Base-by-base conservation (phyloP, 2,797 vertebrate genomes). In the Fratercula arctica region DNA sequence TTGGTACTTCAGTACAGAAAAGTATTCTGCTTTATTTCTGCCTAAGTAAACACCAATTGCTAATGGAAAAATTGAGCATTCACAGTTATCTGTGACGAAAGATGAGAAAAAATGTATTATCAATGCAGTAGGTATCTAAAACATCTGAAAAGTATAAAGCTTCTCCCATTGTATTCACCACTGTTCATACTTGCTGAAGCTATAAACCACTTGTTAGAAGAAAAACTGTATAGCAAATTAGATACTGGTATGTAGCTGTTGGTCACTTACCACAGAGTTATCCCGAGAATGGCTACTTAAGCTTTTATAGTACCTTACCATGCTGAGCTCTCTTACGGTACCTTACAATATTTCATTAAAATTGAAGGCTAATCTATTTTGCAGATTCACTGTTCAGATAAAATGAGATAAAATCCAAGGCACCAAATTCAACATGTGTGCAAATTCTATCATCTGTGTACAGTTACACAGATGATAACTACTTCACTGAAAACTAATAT, bases 321-420 rank as follows among this genome's bases (percentile, higher is more conserved):
- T 19, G 35, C 31, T 5, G 1, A 89, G 33, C 8, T 19, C 86
- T 95, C 81, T 93, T 82, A 96, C 76, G 43, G 39, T 90, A 67
- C 56, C 94, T 96, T 89, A 83, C 25, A 88, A 91, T 89, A 96
- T 90, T 96, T 45, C 33, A 63, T 93, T 96, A 90, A 91, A 97
- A 96, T 85, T 95, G 69, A 91, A 93, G 67, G 60, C 21, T 95
- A 93, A 94, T 90, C 66, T 39, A 66, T 93, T 95, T 92, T 94
- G 31, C 39, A 93, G 89, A 93, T 94, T 83, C 79, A 74, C 45
- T 82, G 41, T 78, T 87, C 54, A 66, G 82, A 90, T 95, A 80
- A 85, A 95, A 90, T 51, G 17, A 85, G 79, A 87, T 85, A 94
- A 94, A 94, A 95, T 95, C 39, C 60, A 79, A 83, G 23, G 37